Evolutionary conservation across 2,113 vertebrate genomes (phyloP), one percentile per base, ranked within the genome.

Genomic region (Centrocercus urophasianus): DNA sequence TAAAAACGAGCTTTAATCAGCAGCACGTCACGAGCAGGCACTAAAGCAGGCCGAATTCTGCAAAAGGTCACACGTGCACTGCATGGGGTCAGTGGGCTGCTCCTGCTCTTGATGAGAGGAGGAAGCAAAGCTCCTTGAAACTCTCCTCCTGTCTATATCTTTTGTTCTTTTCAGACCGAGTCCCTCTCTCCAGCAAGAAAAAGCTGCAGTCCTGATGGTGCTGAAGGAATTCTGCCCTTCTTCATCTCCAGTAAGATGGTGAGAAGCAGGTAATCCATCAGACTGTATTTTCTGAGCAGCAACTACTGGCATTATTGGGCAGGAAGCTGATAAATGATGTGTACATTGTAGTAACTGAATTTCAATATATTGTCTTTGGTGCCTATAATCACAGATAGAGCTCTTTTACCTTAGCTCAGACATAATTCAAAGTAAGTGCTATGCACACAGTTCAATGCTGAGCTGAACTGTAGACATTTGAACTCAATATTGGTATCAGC

Each of bases 281-380:
- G 8, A 8, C 8, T 86, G 10, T 30, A 70, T 93, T 96, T 91
- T 95, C 83, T 63, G 47, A 34, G 70, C 56, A 89, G 93, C 65
- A 86, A 70, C 81, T 15, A 57, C 42, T 69, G 76, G 89, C 61
- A 38, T 91, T 95, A 78, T 69, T 48, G 79, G 75, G 76, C 69
- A 83, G 79, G 47, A 86, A 61, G 66, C 80, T 95, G 96, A 95
- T 93, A 95, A 95, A 97, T 30, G 91, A 72, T 90, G 87, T 79
- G 73, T 92, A 72, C 63, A 34, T 93, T 79, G 63, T 50, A 95
- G 96, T 75, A 95, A 88, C 83, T 34, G 83, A 65, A 93, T 95
- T 94, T 95, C 94, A 91, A 94, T 95, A 93, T 61, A 86, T 94
- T 88, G 88, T 88, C 91, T 94, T 70, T 78, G 88, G 86, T 95